Percentiles rank a stretch among this genome's conserved stretches.
These are phyloP conservation scores for Crotophaga sulcirostris DNA, from an alignment of 2,113 vertebrate species.

Conservation along the genomic window DNA sequence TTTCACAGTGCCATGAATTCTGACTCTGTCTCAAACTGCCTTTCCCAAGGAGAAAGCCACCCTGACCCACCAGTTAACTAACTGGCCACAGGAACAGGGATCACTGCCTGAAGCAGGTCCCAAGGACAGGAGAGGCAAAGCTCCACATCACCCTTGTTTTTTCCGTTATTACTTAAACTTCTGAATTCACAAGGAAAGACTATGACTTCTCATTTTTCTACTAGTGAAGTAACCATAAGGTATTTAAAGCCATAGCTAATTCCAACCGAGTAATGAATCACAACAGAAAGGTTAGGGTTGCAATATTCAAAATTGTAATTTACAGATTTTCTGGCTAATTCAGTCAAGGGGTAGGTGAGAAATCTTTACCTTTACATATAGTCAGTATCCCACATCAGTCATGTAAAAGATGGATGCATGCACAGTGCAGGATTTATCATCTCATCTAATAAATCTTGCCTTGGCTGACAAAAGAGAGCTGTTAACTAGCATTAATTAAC, in stretches of 20 bases:
- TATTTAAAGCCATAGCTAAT: neutral
- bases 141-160: neutral
- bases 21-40: neutral
- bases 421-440: neutral
- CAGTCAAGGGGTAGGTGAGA: neutral
- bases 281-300: neutral
- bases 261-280: neutral
- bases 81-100: neutral
- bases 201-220: neutral
- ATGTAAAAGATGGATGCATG: neutral
- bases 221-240: neutral
- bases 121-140: neutral
- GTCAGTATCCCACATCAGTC: neutral
- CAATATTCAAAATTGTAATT: neutral
- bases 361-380: neutral
- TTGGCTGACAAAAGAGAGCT: neutral
- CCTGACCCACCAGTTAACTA: neutral
- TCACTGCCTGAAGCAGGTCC: neutral
- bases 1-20: neutral
- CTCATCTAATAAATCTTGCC: neutral
- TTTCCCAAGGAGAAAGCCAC: neutral
- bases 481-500: neutral
- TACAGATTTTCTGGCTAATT: neutral
- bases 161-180: neutral
- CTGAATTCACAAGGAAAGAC: neutral